Conservation (phyloP, 2,113 vertebrate species). For the Prolemur simus region DNA sequence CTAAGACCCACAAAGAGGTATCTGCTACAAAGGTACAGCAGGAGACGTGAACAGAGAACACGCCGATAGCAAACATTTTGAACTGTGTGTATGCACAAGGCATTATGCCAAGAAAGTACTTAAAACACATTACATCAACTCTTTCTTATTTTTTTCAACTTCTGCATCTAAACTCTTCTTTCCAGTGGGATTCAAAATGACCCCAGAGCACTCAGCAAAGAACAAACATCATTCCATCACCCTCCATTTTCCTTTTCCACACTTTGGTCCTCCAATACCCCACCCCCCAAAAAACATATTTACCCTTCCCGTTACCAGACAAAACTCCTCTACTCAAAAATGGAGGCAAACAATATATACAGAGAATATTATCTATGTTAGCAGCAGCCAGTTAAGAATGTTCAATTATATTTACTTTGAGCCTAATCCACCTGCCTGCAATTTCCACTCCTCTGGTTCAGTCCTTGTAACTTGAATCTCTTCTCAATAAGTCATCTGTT, state of each 20-base stretch:
- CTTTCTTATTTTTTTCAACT: background rate
- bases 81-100: background rate
- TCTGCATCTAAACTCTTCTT: background rate
- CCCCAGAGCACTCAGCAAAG: background rate
- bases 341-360: background rate
- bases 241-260: background rate
- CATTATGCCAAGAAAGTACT: background rate
- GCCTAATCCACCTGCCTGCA: background rate
- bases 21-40: background rate
- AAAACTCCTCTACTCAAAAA: background rate
- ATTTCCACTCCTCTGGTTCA: background rate
- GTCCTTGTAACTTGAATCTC: background rate
- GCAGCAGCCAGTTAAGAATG: background rate
- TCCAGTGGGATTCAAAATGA: background rate
- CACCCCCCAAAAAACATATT: background rate
- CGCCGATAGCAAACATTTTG: background rate
- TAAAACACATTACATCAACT: background rate
- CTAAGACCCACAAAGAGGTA: background rate
- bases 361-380: background rate
- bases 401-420: background rate
- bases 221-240: background rate
- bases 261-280: background rate
- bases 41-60: background rate
- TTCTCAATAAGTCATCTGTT: background rate
- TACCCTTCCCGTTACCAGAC: background rate